Conservation (phyloP, 2,113 vertebrate species). For the Perca flavescens region DNA sequence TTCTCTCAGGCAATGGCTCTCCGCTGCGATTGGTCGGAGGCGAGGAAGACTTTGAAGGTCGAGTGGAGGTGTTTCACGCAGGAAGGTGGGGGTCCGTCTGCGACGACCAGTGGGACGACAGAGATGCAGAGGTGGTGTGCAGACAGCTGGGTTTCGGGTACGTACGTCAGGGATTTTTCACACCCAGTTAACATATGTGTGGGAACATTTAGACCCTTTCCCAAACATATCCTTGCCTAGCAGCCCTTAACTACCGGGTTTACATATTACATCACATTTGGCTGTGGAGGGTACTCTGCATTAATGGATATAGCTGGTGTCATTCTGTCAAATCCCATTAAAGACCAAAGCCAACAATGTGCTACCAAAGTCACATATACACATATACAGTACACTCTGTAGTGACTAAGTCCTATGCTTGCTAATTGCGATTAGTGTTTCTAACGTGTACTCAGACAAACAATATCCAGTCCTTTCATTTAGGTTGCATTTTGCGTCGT, state of each 20-base stretch:
- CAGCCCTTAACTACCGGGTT: neutral
- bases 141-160: conserved; percentile 91
- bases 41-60: conserved; percentile 90
- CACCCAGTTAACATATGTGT: neutral
- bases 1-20: conserved; percentile 84
- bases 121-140: conserved; percentile 92
- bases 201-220: neutral
- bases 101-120: conserved; percentile 93
- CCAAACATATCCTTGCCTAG: neutral
- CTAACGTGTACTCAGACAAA: too few relatives aligned
- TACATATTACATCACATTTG: neutral
- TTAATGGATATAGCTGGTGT: neutral
- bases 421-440: too few relatives aligned
- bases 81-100: conserved; percentile 93
- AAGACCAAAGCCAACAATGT: neutral
- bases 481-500: too few relatives aligned
- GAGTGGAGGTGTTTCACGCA: conserved; percentile 90
- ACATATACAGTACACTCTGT: too few relatives aligned
- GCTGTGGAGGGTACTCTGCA: neutral
- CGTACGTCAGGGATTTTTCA: conserved; percentile 3
- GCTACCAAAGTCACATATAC: too few relatives aligned
- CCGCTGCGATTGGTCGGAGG: conserved; percentile 90
- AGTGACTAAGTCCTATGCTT: too few relatives aligned
- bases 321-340: neutral
- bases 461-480: too few relatives aligned